phyloP scores from a whole-genome alignment of 2,113 vertebrate genomes.

The Anthoscopus minutus region DNA sequence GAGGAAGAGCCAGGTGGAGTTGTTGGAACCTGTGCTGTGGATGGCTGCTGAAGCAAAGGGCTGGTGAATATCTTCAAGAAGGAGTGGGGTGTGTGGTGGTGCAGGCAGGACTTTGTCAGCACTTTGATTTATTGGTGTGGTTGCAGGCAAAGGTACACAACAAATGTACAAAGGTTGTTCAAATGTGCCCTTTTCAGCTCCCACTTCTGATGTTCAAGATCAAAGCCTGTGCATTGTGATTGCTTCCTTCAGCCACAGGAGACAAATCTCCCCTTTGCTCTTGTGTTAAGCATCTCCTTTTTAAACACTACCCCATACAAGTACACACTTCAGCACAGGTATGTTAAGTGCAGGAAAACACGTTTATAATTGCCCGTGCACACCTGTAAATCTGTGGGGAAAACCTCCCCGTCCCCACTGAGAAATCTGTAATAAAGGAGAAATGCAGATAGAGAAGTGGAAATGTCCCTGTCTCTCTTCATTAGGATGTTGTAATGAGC shows the following conservation, averaged over 20 bases:
- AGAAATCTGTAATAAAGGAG: neutral
- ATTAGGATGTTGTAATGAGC: neutral
- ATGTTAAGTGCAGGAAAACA: neutral
- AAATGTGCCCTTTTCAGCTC: neutral
- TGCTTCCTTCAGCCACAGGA: neutral
- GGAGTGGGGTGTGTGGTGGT: neutral
- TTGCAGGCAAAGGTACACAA: neutral
- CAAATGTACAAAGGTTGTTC: neutral
- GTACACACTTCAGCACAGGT: rapidly evolving
- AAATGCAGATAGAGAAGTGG: neutral
- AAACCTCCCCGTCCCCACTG: neutral
- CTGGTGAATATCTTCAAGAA: slow-evolving; percentile 18
- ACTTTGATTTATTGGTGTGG: neutral
- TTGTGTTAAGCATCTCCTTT: neutral
- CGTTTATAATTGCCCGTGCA: neutral
- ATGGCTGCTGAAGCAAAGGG: neutral
- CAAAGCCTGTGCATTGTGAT: neutral
- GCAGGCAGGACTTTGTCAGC: neutral
- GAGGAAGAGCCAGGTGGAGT: neutral
- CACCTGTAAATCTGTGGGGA: neutral
- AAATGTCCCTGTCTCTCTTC: neutral
- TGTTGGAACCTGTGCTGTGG: neutral
- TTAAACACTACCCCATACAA: neutral
- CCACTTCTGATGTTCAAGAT: neutral
- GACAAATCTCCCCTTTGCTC: neutral